Evolutionary conservation across 2,113 vertebrate species (phyloP), one percentile per base, ranked within the genome.

Genomic region (Steatornis caripensis): DNA sequence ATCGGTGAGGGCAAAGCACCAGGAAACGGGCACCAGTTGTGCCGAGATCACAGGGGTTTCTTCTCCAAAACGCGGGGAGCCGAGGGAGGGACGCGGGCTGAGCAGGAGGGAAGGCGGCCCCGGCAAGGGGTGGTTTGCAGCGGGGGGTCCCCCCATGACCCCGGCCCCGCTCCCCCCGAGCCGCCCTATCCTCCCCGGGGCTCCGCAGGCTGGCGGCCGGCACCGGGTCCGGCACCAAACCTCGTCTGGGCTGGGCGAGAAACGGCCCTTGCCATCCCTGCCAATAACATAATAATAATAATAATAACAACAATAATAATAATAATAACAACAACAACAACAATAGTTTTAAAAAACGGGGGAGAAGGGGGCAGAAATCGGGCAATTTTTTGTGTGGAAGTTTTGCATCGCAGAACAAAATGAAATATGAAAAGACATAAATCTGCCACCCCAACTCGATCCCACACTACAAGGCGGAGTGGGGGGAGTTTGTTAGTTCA

Each of bases 131-230:
- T 0, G 57, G 24, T 20, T 60, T 46, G 83, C 37, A 30, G 20
- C 1, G 11, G 74, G 46, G 41, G 12, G 0, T 4, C 1, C 24
- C n/a, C 10, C 20, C 46, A 14, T 3, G 4, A 27, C 2, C 9
- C 5, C n/a, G 7, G n/a, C 5, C 37, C 39, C 5, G 23, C 30
- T 55, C 36, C 65, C 54, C 39, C 24, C 0, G 14, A 69, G 8
- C 48, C 6, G 32, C 74, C 77, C 49, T 23, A 8, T 61, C 49
- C 30, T 9, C 1, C 45, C 19, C 21, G 27, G 53, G 43, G 70
- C 65, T 82, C 30, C 39, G 6, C 55, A 48, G 51, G 91, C 37
- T 88, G 72, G 57, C 7, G 36, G 27, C 32, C 30, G 49, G 14
- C 54, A 34, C 17, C 65, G 37, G 15, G 1, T 87, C 48, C 53